A percentile compares a stretch with the other conserved stretches of the same genome.
Evolutionary conservation across 1,140 invertebrate genomes (phyloP).

Genomic region (Maconellicoccus hirsutus): DNA sequence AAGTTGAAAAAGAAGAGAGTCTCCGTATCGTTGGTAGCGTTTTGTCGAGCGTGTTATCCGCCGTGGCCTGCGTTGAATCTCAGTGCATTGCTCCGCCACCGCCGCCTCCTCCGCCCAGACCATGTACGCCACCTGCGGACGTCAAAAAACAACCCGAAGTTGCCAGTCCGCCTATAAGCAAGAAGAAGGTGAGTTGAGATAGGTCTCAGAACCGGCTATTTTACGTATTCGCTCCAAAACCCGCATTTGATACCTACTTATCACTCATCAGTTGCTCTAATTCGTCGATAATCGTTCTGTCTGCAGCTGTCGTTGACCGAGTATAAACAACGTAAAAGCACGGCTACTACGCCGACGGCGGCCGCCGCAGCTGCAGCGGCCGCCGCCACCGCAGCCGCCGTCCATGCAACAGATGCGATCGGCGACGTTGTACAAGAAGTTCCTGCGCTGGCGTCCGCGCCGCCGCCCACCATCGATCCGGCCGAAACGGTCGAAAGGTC

Average conservation of each 20-base stretch:
- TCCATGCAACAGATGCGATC: neutral
- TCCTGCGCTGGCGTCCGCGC: neutral
- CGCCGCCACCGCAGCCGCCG: neutral
- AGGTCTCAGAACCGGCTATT: no score
- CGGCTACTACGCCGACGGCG: neutral
- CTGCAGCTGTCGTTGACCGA: constrained; percentile 6
- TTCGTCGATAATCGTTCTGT: no score
- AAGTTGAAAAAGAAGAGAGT: neutral
- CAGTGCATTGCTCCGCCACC: neutral
- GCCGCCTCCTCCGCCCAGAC: neutral
- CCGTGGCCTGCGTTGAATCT: neutral
- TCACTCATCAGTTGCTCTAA: no score
- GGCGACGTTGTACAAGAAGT: constrained; percentile 14
- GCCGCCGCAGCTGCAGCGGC: neutral
- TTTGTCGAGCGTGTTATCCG: neutral
- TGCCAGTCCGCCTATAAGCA: neutral
- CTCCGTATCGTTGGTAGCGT: neutral
- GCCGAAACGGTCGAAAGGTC: neutral
- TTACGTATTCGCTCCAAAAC: no score
- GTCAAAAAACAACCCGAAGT: neutral
- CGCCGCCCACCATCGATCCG: constrained; percentile 7
- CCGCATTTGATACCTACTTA: no score
- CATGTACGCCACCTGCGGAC: neutral
- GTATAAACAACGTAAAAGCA: constrained; percentile 11
- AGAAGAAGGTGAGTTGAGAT: constrained; percentile 5